Evolutionary conservation across 2,888 invertebrate genomes (phyloP), one percentile per base, ranked within the genome.

Genomic region (Catocala sponsa): DNA sequence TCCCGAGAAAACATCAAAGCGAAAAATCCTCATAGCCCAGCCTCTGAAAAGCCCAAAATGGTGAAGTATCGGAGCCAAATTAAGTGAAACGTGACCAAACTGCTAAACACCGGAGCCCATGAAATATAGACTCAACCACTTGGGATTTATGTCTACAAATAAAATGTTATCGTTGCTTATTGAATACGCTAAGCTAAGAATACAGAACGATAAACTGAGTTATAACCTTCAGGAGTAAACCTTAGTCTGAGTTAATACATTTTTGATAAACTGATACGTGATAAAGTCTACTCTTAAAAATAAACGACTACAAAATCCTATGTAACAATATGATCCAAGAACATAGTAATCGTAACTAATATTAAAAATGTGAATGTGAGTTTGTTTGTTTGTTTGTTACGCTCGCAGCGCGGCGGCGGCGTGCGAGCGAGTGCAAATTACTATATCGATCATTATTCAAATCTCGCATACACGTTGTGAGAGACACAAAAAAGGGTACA

Each of bases 1-100:
- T 70, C 74, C 55, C 56, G 68, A 74, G 70, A 74, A 78, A 75
- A 66, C 67, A 59, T 58, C 63, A 53, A 42, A 46, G 62, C 43
- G 63, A 46, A 46, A 25, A 46, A 46, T 46, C n/a, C 13, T 13
- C 12, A 46, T 48, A 25, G 15, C 15, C 15, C 15, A 15, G 15
- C 15, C 25, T 48, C 59, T 53, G 49, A 15, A 57, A 56, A 50
- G 33, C 52, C 53, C 15, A 49, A 54, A 51, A 52, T 59, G 62
- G 73, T 58, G 68, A 84, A 85, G 50, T 46, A 58, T 63, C 83
- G 80, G 79, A 69, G 78, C 74, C 74, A 80, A 84, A 86, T 85
- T 80, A 86, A 78, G 71, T 59, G 66, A 66, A 64, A 85, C 88
- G 89, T 89, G 88, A 82, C 79, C 55, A 48, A 80, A 79, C 70